These are phyloP conservation scores for Porites cylindrica DNA, from an alignment of 92 coral and sea anemone genomes.

Conservation along the genomic window DNA sequence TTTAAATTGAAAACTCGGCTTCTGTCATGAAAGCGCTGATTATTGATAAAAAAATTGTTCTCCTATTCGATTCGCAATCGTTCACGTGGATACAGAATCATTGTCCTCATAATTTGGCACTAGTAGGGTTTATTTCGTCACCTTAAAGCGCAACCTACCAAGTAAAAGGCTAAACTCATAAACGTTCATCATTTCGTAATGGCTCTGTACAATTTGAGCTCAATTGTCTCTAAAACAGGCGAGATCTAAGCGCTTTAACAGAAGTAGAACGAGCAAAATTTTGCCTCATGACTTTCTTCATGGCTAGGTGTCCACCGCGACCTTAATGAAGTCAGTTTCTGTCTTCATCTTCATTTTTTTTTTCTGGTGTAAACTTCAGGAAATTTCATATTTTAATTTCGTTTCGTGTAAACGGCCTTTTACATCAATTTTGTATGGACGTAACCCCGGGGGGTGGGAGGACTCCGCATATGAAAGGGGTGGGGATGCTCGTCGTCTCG, in stretches of 20 bases:
- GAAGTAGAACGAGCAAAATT: background rate
- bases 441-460: too few relatives aligned
- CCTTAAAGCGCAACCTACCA: background rate
- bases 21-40: background rate
- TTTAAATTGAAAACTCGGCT: background rate
- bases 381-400: too few relatives aligned
- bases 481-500: too few relatives aligned
- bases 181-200: background rate
- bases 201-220: constrained; percentile 13
- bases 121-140: background rate
- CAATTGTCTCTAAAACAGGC: background rate
- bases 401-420: too few relatives aligned
- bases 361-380: too few relatives aligned
- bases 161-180: background rate
- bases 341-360: too few relatives aligned
- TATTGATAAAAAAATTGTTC: background rate
- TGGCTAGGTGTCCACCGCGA: background rate
- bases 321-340: background rate
- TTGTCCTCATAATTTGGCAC: background rate
- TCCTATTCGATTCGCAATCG: background rate
- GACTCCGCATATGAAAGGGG: too few relatives aligned
- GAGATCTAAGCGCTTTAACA: background rate
- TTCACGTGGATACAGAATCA: background rate
- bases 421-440: too few relatives aligned
- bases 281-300: background rate